A percentile compares a stretch with the other conserved stretches of the same genome.
Evolutionary conservation across 2,797 vertebrate genomes (phyloP).

Genomic region (Tragopan temminckii): DNA sequence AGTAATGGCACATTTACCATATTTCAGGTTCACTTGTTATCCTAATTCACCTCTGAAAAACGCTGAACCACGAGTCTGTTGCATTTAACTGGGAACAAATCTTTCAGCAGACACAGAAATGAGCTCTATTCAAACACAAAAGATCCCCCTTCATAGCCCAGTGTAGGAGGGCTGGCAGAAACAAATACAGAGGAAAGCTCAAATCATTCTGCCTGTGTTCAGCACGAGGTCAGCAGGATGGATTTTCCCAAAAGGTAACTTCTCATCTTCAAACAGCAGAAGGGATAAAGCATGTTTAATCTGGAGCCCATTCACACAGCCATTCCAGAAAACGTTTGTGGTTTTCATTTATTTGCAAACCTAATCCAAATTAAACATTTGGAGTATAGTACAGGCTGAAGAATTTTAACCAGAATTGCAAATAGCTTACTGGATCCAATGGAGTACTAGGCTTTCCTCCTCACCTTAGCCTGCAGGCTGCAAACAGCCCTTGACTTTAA

Average conservation of each 20-base stretch:
- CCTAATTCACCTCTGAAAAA: conserved; percentile 20
- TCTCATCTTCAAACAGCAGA: neutral
- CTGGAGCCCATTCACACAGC: neutral
- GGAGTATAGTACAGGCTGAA: neutral
- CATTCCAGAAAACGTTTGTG: neutral
- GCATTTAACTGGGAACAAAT: neutral
- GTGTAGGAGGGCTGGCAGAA: neutral
- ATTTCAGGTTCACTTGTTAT: neutral
- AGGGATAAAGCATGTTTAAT: neutral
- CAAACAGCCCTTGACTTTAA: neutral
- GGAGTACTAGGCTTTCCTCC: neutral
- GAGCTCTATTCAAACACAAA: conserved; percentile 1
- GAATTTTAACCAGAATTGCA: neutral
- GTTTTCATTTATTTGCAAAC: neutral
- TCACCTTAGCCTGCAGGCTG: neutral
- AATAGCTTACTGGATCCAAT: neutral
- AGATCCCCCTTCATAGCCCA: neutral
- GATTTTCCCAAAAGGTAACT: neutral
- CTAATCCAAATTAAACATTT: neutral
- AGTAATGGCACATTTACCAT: neutral
- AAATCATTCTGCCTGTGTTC: neutral
- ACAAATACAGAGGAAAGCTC: neutral
- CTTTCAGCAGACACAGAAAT: neutral
- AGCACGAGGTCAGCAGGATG: neutral
- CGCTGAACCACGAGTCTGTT: neutral